Evolutionary conservation across 2,797 vertebrate genomes (phyloP), one percentile per base, ranked within the genome.

Genomic region (Euphonia xanthogaster): DNA sequence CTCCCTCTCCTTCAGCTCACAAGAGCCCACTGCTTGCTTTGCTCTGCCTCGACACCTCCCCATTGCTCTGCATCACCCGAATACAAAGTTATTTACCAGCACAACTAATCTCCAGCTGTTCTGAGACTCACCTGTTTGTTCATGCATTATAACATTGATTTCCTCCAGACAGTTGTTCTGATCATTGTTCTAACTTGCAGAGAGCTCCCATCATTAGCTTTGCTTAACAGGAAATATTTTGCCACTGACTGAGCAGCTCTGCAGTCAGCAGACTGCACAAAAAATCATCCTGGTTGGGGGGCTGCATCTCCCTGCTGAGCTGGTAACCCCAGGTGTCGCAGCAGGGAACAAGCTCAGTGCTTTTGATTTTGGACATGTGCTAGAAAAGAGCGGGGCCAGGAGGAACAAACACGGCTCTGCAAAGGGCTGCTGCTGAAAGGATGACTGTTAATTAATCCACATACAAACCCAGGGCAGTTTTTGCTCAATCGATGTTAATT

Each of bases 71-170:
- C 78, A 48, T 63, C 78, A 45, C 51, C 70, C 19, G 0, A 78
- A 82, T 61, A 55, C 2, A 6, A 75, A 95, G 93, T 76, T 94
- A 91, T 95, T 96, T 87, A 93, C 91, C 54, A 86, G 88, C 86
- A 83, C 84, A 74, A 71, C 83, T 93, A n/a, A 94, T 86, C 78
- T 90, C 90, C 75, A 91, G 93, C 89, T 94, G 91, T 86, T 96
- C 68, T 27, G 72, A 93, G 88, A 10, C 81, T 97, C 93, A 95
- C 92, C 97, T 96, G 88, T 93, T 95, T 95, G 93, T 83, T 97
- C 96, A 92, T 90, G 93, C 95, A 93, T 96, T 95, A 76, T 92
- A 93, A 87, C 94, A 92, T 80, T 87, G 90, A 96, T 97, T 97
- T 97, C 86, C 92, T 82, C 93, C 83, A 82, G 92, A 95, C 97